Conservation (phyloP, 2,113 vertebrate species). For the Corydoras sp. region DNA sequence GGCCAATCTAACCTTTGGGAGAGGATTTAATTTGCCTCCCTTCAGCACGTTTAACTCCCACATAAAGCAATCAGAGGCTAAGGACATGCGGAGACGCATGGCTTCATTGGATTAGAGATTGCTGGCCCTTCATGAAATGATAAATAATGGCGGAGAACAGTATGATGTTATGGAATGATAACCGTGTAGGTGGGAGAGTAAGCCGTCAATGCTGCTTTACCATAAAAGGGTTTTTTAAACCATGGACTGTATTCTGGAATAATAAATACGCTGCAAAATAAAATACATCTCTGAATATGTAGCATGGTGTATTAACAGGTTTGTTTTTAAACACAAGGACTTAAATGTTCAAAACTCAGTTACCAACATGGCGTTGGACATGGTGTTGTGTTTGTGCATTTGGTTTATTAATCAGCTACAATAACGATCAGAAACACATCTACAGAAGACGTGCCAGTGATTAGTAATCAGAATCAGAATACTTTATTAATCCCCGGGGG, state of each 20-base stretch:
- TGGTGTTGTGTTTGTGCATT: no score
- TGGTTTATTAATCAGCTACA: no score
- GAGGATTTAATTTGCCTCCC: slow-evolving; percentile 45
- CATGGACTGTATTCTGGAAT: background rate
- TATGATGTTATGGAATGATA: slow-evolving; percentile 34
- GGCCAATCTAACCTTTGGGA: slow-evolving; percentile 44
- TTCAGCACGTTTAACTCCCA: slow-evolving; percentile 40
- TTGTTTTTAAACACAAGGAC: no score
- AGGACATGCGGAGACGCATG: slow-evolving; percentile 28
- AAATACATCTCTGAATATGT: no score
- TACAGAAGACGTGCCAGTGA: no score
- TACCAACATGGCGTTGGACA: no score
- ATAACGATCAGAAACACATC: no score
- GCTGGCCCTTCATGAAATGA: slow-evolving; percentile 39
- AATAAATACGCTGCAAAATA: slow-evolving; percentile 16
- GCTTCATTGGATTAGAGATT: slow-evolving; percentile 46
- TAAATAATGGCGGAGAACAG: slow-evolving; percentile 38
- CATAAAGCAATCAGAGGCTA: slow-evolving; percentile 40
- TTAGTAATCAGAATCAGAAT: no score
- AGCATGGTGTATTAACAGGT: no score
- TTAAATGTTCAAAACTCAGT: no score
- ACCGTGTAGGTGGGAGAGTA: slow-evolving; percentile 26
- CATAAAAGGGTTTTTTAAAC: no score
- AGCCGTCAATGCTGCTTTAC: slow-evolving; percentile 21
- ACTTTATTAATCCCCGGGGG: no score